Percentiles rank a stretch among this genome's conserved stretches.
Evolutionary conservation across 1,140 invertebrate species (phyloP).

Genomic region (Steinernema feltiae): DNA sequence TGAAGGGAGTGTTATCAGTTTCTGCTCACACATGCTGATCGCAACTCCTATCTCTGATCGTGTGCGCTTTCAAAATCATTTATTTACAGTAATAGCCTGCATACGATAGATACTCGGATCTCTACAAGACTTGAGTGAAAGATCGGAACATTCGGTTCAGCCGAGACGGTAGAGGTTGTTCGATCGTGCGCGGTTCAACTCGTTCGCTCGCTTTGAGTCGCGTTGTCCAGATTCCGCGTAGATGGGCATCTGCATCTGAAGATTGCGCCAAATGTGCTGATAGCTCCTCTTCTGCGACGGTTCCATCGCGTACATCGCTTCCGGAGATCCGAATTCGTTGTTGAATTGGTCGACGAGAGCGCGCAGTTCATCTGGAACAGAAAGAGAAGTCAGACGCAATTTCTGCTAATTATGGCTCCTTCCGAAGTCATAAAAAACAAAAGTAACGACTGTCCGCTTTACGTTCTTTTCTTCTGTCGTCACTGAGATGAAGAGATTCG

Average conservation of each 20-base stretch:
- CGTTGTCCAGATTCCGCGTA: constrained; percentile 13
- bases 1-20: not conserved
- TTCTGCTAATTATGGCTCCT: not conserved
- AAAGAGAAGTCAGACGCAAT: not conserved
- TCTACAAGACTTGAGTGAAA: not conserved
- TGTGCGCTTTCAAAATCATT: not conserved
- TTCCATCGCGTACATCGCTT: not conserved
- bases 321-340: not conserved
- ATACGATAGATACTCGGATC: not conserved
- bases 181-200: constrained; percentile 27
- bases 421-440: not conserved
- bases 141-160: not conserved
- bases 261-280: constrained; percentile 33
- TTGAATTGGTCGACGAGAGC: not conserved
- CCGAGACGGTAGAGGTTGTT: constrained; percentile 33
- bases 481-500: no score
- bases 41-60: no score
- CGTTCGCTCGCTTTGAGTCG: constrained; percentile 29
- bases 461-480: no score
- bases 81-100: not conserved
- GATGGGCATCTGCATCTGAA: constrained; percentile 26
- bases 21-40: not conserved
- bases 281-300: constrained; percentile 26
- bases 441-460: no score
- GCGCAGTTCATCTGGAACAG: not conserved